Conservation (phyloP, 2,113 vertebrate species). For the Ceratotherium simum region DNA sequence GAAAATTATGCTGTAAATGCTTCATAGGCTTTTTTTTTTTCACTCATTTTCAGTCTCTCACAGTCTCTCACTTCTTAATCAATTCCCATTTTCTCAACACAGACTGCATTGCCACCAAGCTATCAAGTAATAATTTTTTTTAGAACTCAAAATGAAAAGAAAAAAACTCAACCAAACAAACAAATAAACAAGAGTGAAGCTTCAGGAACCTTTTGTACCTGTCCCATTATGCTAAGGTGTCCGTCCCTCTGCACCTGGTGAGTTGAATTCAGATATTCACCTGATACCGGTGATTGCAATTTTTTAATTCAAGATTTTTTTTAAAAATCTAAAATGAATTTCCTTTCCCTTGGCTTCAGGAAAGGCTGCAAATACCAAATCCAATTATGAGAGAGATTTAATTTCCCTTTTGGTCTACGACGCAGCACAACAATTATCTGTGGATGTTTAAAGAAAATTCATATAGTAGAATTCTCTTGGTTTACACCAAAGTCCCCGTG, state of each 20-base stretch:
- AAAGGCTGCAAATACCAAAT: constrained; percentile 67
- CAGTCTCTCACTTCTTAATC: constrained; percentile 77
- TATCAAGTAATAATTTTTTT: constrained; percentile 74
- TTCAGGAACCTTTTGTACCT: not conserved
- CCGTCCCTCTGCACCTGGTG: not conserved
- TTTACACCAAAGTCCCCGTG: constrained; percentile 56
- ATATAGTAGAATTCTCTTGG: constrained; percentile 23
- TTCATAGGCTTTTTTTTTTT: constrained; percentile 2
- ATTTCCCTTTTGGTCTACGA: constrained; percentile 75
- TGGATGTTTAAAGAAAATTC: constrained; percentile 56
- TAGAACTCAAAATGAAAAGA: constrained; percentile 52
- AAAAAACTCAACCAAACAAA: constrained; percentile 33
- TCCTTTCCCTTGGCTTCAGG: constrained; percentile 60
- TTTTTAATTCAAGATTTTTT: constrained; percentile 56
- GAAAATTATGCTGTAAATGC: constrained; percentile 74
- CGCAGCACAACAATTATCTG: constrained; percentile 70
- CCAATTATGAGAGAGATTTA: constrained; percentile 70
- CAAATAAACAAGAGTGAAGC: constrained; percentile 52
- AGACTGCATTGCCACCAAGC: constrained; percentile 61
- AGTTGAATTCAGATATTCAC: not conserved
- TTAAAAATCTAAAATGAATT: constrained; percentile 62
- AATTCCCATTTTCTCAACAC: constrained; percentile 77
- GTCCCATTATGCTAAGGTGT: not conserved
- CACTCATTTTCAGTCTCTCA: constrained; percentile 71
- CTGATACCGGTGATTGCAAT: not conserved